Evolutionary conservation across 2,888 invertebrate species (phyloP).

Genomic region (Alloscopus bannaensis): DNA sequence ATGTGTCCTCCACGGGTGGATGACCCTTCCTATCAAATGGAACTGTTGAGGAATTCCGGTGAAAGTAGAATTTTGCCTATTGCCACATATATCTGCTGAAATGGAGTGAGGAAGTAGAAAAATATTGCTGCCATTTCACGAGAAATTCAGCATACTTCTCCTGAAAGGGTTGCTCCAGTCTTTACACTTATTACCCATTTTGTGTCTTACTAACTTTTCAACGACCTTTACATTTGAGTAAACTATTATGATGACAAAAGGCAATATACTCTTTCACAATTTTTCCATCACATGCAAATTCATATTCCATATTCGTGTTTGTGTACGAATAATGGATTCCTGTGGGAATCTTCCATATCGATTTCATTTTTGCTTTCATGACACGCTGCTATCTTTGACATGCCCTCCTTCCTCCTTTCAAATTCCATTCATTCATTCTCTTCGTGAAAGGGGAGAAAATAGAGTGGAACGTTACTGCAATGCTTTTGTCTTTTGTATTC

Average conservation of each 20-base stretch:
- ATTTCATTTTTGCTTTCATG: constrained; percentile 17
- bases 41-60: no score
- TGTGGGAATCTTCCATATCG: constrained; percentile 28
- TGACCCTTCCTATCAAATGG: no score
- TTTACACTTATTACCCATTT: constrained; percentile 1
- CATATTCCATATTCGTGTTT: not conserved
- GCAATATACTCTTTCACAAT: not conserved
- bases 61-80: no score
- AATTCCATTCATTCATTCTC: constrained; percentile 20
- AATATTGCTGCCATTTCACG: no score
- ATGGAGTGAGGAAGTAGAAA: no score
- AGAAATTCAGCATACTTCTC: no score
- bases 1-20: no score
- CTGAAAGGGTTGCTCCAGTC: no score
- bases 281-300: not conserved
- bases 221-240: constrained; percentile 27
- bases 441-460: constrained; percentile 16
- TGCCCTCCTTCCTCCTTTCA: constrained; percentile 21
- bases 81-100: no score
- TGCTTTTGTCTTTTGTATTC: no score
- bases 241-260: not conserved
- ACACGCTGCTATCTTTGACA: constrained; percentile 27
- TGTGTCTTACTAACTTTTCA: constrained; percentile 37
- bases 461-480: constrained; percentile 18
- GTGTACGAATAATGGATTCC: constrained; percentile 7